phyloP scores from a whole-genome alignment of 2,113 vertebrate genomes.

The rat (Rattus norvegicus) region DNA sequence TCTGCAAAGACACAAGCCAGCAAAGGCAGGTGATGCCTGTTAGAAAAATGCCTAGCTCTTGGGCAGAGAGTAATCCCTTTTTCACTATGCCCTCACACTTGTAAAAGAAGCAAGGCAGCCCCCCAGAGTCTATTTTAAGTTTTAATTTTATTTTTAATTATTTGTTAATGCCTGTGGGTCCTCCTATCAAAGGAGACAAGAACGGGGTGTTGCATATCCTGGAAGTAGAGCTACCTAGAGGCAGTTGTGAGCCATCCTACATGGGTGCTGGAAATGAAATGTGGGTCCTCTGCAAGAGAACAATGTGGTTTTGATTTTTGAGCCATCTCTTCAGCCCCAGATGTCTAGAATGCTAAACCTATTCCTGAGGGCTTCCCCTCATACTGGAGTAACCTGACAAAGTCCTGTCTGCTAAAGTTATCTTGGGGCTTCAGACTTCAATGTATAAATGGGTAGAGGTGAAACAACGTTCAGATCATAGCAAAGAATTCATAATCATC shows the following conservation, averaged over 20 bases:
- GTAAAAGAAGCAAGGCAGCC: background rate
- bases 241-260: background rate
- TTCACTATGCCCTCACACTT: background rate
- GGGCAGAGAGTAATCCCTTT: too few species aligned
- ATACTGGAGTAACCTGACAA: background rate
- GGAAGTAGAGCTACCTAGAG: background rate
- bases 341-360: too few species aligned
- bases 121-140: background rate
- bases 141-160: background rate
- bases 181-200: background rate
- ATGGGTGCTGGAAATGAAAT: background rate
- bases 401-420: background rate
- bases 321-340: background rate
- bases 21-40: background rate
- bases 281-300: background rate
- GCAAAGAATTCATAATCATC: background rate
- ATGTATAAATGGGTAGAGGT: background rate
- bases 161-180: background rate
- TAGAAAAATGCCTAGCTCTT: background rate
- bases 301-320: background rate
- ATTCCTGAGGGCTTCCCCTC: background rate
- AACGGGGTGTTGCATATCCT: background rate
- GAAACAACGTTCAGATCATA: background rate
- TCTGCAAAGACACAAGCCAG: background rate
- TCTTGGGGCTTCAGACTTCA: background rate